Base-by-base conservation (phyloP, 1,140 invertebrate genomes). In the Heterodera schachtii region DNA sequence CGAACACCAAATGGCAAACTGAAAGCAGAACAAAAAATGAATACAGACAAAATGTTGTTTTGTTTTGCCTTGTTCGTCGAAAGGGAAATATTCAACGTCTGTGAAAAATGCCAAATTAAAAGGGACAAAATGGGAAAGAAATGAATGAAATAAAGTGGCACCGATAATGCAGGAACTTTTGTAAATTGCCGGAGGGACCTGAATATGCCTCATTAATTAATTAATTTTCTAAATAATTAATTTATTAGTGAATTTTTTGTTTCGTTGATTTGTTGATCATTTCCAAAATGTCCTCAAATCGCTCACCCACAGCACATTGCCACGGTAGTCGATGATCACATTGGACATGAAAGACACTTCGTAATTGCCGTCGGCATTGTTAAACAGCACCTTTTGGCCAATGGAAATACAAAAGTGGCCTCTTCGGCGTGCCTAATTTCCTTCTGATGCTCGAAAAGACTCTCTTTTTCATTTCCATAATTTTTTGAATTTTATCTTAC, bases 1-100 rank as follows among this genome's bases (percentile, higher is more conserved):
- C 96, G 85, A 98, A 98, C 91, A 98, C 98, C 95, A 99, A 96
- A 83, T 98, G 95, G 91, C 97, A 99, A 2, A 94, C 96, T 93
- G n/a, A 46, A 49, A 60, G 31, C 49, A 44, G 16, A 75, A 19
- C 16, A 8, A 70, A 19, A 8, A 44, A 5, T 57, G 75, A 41
- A 66, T 49, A 66, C 41, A 57, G 11, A 64, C n/a, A 19, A 21
- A 46, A 13, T 78, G 3, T 31, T 8, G n/a, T 44, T 57, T 44
- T 16, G n/a, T 21, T 46, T 80, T 66, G 71, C 79, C 73, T 93
- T 99, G 97, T 90, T 97, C 95, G 82, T 90, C 87, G 70, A 90
- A 90, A 5, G 86, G 89, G 69, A 90, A 90, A 69, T 87, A 88
- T 67, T 90, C 87, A 21, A 88, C 88, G 78, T 88, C 86, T 86